These are phyloP conservation scores for Trididemnum nubilum DNA, from an alignment of 23 tunicate species.

Conservation along the genomic window DNA sequence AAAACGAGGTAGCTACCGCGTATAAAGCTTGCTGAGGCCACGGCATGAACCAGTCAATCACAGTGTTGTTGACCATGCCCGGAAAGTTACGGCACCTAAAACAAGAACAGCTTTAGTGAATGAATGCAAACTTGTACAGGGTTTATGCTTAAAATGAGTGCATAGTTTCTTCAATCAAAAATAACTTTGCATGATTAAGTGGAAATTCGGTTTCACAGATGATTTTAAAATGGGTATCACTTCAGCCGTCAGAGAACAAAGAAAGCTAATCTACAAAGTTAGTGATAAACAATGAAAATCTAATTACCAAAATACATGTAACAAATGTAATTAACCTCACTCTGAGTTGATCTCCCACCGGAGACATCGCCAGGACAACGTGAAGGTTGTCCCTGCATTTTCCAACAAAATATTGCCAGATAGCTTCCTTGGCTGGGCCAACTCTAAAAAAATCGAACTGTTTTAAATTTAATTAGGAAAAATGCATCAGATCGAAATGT, in stretches of 20 bases:
- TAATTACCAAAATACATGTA: too few relatives aligned
- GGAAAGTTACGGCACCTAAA: constrained; percentile 98
- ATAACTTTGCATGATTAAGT: too few relatives aligned
- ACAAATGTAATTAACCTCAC: constrained; percentile 63
- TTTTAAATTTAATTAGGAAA: too few relatives aligned
- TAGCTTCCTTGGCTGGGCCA: constrained; percentile 99
- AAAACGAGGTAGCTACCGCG: constrained; percentile 97
- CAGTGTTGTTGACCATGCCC: constrained; percentile 98
- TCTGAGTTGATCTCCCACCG: constrained; percentile 93
- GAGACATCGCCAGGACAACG: constrained; percentile 98
- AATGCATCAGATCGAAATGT: neutral
- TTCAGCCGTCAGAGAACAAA: too few relatives aligned
- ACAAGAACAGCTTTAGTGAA: neutral
- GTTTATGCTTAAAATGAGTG: neutral
- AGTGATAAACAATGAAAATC: too few relatives aligned
- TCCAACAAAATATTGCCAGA: constrained; percentile 95
- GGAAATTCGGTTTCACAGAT: too few relatives aligned
- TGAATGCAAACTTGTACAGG: neutral
- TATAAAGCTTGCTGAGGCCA: constrained; percentile 99
- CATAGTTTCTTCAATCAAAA: neutral
- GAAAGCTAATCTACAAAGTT: too few relatives aligned
- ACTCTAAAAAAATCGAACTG: too few relatives aligned
- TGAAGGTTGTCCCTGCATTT: constrained; percentile 95
- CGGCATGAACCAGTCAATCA: constrained; percentile 98
- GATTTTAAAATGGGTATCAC: too few relatives aligned